Percentiles rank a stretch among this genome's conserved stretches.
phyloP scores from a whole-genome alignment of 2,888 invertebrate genomes.

The Seira sanloemensis region DNA sequence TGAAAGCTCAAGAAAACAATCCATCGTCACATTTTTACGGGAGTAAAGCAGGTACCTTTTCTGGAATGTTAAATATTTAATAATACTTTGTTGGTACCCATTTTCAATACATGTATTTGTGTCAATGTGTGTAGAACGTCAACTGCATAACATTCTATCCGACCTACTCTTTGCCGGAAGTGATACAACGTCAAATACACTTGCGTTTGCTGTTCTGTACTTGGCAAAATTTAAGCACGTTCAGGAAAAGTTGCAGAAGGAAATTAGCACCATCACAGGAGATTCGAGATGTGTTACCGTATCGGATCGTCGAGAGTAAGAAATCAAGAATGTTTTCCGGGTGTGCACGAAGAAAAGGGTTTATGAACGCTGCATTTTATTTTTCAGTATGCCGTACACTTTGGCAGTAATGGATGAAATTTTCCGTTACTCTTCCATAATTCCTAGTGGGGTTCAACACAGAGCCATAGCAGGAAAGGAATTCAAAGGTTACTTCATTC shows the following conservation, averaged over 20 bases:
- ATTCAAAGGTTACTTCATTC: slow-evolving; percentile 62
- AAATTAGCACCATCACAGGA: slow-evolving; percentile 49
- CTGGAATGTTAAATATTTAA: no score
- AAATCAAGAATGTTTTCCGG: no score
- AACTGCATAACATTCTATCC: slow-evolving; percentile 36
- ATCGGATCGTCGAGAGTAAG: slow-evolving; percentile 48
- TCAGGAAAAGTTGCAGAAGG: slow-evolving; percentile 47
- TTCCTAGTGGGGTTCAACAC: slow-evolving; percentile 67
- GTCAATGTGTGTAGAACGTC: no score
- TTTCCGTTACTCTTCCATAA: slow-evolving; percentile 59
- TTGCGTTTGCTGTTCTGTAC: slow-evolving; percentile 45
- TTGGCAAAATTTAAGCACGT: slow-evolving; percentile 27
- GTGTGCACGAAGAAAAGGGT: not conserved
- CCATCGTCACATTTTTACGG: slow-evolving; percentile 41
- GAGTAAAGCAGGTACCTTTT: slow-evolving; percentile 11
- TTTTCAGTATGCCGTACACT: slow-evolving; percentile 67
- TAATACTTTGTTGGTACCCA: no score
- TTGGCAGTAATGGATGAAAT: slow-evolving; percentile 68
- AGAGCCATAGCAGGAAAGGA: slow-evolving; percentile 46
- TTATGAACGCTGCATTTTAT: not conserved
- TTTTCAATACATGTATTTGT: no score
- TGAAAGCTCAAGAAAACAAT: slow-evolving; percentile 28
- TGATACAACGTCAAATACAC: slow-evolving; percentile 56
- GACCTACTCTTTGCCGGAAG: slow-evolving; percentile 50
- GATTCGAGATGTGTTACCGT: slow-evolving; percentile 32